phyloP scores from a whole-genome alignment of 2,797 vertebrate species.

The Cryptoblepharus egeriae region DNA sequence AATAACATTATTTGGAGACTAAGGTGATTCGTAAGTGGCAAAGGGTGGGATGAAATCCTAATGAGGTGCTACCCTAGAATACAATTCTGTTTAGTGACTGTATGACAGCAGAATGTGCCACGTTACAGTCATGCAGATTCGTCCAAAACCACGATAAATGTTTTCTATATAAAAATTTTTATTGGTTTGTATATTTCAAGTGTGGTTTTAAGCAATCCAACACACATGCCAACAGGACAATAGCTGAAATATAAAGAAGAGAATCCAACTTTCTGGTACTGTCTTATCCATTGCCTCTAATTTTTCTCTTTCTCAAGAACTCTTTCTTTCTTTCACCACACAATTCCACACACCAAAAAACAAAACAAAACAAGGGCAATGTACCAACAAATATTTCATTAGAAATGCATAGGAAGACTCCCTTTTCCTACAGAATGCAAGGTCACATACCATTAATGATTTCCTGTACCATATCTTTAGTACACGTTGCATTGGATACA shows the following conservation, averaged over 20 bases:
- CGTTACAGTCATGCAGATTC: background rate
- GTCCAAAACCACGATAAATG: background rate
- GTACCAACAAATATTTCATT: background rate
- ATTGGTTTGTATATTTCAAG: background rate
- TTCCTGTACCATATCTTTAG: background rate
- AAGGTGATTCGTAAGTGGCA: background rate
- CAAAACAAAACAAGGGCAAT: background rate
- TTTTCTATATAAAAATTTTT: background rate
- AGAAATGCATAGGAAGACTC: background rate
- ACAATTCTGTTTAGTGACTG: background rate
- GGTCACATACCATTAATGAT: background rate
- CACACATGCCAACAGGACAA: background rate
- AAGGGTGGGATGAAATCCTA: background rate
- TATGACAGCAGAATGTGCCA: background rate
- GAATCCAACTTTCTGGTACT: background rate
- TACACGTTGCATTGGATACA: too few species aligned
- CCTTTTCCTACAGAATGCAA: background rate
- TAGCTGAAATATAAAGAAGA: background rate
- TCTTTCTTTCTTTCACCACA: too few species aligned
- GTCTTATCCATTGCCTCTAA: background rate
- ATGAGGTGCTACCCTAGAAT: background rate
- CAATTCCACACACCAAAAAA: too few species aligned
- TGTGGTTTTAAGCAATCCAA: background rate
- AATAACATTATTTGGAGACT: background rate
- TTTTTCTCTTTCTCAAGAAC: too few species aligned